Evolutionary conservation across 2,797 vertebrate species (phyloP), one percentile per base, ranked within the genome.

Genomic region (Enteromius viviparus): DNA sequence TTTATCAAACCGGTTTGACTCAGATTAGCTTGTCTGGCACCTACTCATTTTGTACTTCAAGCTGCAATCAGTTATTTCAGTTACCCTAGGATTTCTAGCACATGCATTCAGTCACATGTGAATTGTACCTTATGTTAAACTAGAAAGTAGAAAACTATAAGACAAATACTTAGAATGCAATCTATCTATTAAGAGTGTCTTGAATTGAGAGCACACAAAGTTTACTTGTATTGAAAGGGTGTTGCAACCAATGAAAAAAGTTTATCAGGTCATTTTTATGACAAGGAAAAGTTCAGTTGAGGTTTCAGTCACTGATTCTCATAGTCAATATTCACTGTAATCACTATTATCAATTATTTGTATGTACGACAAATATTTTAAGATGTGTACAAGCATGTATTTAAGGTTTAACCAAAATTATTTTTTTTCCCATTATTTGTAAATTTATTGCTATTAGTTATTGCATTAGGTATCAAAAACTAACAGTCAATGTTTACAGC

Each of bases 1-100:
- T n/a, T 72, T 7, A 72, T 2, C 26, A 71, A 81, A 81, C 79
- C 29, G 15, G 79, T 81, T 72, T 58, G 51, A 9, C 51, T 11
- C n/a, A 9, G 8, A 17, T 58, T 29, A n/a, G 3, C 51, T 58
- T 47, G 5, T 70, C 12, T 42, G 5, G 15, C 37, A n/a, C 37
- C 23, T 40, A 47, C 9, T 40, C 69, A 11, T 45, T 69, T 47
- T 14, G 49, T 32, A 70, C 34, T 37, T 80, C 8, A 0, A 80
- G 12, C 23, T 19, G 17, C 1, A 42, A 29, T 11, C 10, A 5
- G 49, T n/a, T 80, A 32, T 55, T 55, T 79, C n/a, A 5, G 19
- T 42, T 47, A 0, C n/a, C 10, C 49, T 55, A 55, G 53, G 53
- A 55, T 3, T n/a, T 9, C 37, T 1, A 4, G 8, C 21, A n/a